These are phyloP conservation scores for Blastobasis adustella DNA, from an alignment of 2,888 invertebrate genomes.

Conservation along the genomic window DNA sequence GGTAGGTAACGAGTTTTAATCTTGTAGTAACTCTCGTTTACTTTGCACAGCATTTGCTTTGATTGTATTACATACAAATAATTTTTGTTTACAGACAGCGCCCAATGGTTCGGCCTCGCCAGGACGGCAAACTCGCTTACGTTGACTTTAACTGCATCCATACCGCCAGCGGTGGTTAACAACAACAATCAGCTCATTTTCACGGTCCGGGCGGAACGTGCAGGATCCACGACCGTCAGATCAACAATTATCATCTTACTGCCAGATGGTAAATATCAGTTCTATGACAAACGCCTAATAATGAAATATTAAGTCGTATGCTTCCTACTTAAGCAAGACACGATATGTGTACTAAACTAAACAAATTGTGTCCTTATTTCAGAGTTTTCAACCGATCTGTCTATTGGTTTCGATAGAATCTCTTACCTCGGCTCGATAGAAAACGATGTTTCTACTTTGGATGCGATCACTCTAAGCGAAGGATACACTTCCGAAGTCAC, in stretches of 20 bases:
- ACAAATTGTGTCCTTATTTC: not conserved
- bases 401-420: not conserved
- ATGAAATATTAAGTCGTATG: too few relatives aligned
- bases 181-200: conserved; percentile 21
- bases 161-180: conserved; percentile 12
- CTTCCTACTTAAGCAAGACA: too few relatives aligned
- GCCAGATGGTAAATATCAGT: not conserved
- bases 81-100: conserved; percentile 4
- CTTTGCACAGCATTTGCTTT: conserved; percentile 3
- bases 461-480: conserved; percentile 15
- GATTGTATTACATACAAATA: not conserved
- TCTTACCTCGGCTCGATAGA: not conserved
- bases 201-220: conserved; percentile 15
- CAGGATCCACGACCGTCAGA: conserved; percentile 12
- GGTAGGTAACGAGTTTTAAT: not conserved
- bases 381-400: not conserved
- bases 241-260: conserved; percentile 19
- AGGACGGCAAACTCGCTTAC: conserved; percentile 4
- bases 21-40: not conserved
- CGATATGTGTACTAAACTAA: too few relatives aligned
- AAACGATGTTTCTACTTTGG: conserved; percentile 2
- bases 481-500: conserved; percentile 21
- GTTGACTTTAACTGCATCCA: conserved; percentile 4
- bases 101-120: conserved; percentile 10
- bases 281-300: too few relatives aligned